Conservation (phyloP, 2,113 vertebrate species). For the Halcyon senegalensis region DNA sequence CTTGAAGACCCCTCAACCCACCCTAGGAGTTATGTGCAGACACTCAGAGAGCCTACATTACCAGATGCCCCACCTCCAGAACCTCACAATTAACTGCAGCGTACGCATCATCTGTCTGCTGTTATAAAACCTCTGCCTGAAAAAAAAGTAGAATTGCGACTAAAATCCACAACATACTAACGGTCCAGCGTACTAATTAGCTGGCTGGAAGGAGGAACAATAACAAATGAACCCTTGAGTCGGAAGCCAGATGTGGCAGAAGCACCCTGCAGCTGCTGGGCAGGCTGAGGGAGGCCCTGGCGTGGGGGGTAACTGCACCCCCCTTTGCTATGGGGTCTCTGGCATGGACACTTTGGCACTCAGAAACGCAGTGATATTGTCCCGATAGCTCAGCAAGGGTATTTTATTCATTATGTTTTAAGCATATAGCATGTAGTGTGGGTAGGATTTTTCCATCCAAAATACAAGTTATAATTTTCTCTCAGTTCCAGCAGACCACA, state of each 20-base stretch:
- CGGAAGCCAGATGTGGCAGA: not conserved
- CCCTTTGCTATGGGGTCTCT: not conserved
- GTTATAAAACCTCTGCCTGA: not conserved
- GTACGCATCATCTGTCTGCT: not conserved
- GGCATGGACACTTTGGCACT: not conserved
- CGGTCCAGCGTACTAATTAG: not conserved
- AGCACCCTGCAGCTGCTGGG: not conserved
- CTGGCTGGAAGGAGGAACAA: not conserved
- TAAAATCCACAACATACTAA: not conserved
- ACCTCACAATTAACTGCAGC: not conserved
- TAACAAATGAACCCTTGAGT: constrained; percentile 4
- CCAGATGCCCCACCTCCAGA: not conserved
- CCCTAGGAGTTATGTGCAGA: not conserved
- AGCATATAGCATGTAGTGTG: not conserved
- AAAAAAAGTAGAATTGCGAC: not conserved
- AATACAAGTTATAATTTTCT: not conserved
- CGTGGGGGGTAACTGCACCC: not conserved
- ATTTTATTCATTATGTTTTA: not conserved
- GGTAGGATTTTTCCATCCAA: not conserved
- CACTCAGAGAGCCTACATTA: not conserved
- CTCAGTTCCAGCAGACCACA: not conserved
- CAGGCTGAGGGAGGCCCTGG: not conserved
- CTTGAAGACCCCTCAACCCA: not conserved
- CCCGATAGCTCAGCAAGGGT: not conserved
- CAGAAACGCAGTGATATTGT: not conserved